Conservation (phyloP, 1,140 invertebrate species). For the Wiebesia pumilae region DNA sequence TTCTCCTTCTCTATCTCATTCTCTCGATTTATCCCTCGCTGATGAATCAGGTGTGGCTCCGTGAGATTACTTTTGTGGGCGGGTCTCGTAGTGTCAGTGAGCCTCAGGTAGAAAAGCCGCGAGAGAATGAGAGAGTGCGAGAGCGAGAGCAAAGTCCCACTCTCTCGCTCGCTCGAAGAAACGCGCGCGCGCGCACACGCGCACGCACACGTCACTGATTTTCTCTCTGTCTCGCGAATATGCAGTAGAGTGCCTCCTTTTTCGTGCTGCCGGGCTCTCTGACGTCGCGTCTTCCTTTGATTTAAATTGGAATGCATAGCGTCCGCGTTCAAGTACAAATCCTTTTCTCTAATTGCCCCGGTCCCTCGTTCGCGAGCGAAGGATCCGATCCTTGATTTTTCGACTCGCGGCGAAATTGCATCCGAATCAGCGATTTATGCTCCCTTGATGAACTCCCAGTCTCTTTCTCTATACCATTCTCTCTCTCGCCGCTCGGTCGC, state of each 20-base stretch:
- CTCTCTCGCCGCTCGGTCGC: background rate
- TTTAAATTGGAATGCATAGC: constrained; percentile 71
- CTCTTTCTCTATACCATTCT: background rate
- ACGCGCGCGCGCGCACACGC: no score
- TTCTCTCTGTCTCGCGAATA: constrained; percentile 8
- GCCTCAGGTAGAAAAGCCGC: constrained; percentile 64
- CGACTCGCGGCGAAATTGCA: constrained; percentile 48
- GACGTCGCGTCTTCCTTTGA: constrained; percentile 60
- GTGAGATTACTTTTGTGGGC: constrained; percentile 76
- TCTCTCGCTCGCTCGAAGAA: constrained; percentile 2
- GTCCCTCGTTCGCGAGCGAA: constrained; percentile 30
- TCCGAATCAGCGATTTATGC: constrained; percentile 38
- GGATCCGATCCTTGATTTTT: constrained; percentile 42
- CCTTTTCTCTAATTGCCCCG: constrained; percentile 53
- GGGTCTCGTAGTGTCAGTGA: constrained; percentile 72
- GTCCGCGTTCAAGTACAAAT: constrained; percentile 37
- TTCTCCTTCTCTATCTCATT: constrained; percentile 21
- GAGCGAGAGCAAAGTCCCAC: background rate
- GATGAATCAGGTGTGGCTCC: constrained; percentile 73
- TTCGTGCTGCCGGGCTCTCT: constrained; percentile 33
- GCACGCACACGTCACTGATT: no score
- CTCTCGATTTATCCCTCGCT: constrained; percentile 69
- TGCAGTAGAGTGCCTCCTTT: constrained; percentile 18
- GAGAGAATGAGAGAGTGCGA: background rate
- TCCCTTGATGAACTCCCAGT: constrained; percentile 26